These are phyloP conservation scores for Phaonia tiefii DNA, from an alignment of 2,888 invertebrate species.

Conservation along the genomic window DNA sequence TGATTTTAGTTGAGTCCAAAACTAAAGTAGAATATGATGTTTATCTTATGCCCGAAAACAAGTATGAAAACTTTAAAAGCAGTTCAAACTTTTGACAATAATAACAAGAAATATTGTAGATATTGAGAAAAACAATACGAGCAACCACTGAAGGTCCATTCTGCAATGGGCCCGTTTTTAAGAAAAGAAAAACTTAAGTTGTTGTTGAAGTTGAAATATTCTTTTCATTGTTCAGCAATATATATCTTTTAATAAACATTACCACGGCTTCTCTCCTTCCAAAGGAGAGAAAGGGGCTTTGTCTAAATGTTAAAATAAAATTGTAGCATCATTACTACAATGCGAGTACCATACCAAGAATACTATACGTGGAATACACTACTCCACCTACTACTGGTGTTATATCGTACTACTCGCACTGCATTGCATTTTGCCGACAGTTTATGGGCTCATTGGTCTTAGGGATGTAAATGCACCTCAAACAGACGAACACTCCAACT, in stretches of 20 bases:
- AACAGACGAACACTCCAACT: conserved; percentile 10
- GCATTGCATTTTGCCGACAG: conserved; percentile 66
- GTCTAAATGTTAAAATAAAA: conserved; percentile 31
- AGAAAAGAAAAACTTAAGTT: background rate
- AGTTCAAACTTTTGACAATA: conserved; percentile 16
- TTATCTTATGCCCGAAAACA: background rate
- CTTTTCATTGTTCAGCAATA: background rate
- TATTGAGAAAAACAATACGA: conserved; percentile 19
- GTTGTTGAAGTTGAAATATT: background rate
- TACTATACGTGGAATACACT: background rate
- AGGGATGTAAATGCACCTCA: conserved; percentile 61
- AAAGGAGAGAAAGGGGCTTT: background rate
- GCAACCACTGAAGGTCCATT: no score
- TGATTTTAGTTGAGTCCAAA: conserved; percentile 34
- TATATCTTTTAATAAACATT: conserved; percentile 61
- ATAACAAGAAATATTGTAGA: conserved; percentile 13
- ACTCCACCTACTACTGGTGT: no score
- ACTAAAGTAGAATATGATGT: conserved; percentile 65
- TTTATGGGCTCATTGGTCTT: conserved; percentile 65
- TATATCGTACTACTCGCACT: conserved; percentile 40
- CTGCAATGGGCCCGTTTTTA: no score
- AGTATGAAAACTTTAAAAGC: conserved; percentile 40
- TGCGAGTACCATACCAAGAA: no score
- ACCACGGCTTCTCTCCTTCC: conserved; percentile 21
- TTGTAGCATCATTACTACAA: conserved; percentile 16